Conservation (phyloP, 2,888 invertebrate genomes). For the Muschampia plurimacula region DNA sequence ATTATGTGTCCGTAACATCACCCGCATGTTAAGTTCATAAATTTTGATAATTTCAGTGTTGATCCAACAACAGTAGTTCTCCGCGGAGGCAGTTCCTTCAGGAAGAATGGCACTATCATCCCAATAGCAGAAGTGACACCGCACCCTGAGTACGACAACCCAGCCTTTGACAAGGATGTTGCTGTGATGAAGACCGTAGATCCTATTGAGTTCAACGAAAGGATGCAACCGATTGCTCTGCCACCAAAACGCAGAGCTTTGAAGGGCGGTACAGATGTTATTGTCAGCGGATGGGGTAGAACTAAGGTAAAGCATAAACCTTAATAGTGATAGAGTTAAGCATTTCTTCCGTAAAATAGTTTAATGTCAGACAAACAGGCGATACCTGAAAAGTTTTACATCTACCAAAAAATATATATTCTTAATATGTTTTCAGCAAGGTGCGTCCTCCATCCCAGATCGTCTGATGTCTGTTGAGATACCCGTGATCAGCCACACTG, state of each 20-base stretch:
- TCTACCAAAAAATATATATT: no score
- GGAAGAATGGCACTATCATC: constrained; percentile 73
- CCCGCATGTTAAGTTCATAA: not conserved
- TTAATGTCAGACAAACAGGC: no score
- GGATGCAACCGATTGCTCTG: constrained; percentile 63
- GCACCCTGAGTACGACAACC: constrained; percentile 70
- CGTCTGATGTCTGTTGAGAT: constrained; percentile 69
- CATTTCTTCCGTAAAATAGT: no score
- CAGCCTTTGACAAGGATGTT: constrained; percentile 74
- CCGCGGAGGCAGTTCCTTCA: constrained; percentile 75
- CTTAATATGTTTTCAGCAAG: constrained; percentile 32
- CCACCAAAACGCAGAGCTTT: constrained; percentile 55
- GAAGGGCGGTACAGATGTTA: constrained; percentile 55
- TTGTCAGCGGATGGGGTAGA: constrained; percentile 77
- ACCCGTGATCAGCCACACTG: constrained; percentile 61
- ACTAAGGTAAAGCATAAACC: constrained; percentile 55
- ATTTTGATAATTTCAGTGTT: constrained; percentile 56
- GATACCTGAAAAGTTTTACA: no score
- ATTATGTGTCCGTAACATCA: no score
- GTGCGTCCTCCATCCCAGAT: constrained; percentile 67
- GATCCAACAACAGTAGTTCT: constrained; percentile 70
- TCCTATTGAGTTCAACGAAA: constrained; percentile 64
- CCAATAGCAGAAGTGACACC: constrained; percentile 71
- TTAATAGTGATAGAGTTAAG: not conserved
- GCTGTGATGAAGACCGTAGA: constrained; percentile 72